Evolutionary conservation across 2,113 vertebrate species (phyloP), one percentile per base, ranked within the genome.

Genomic region (Odocoileus hemionus): DNA sequence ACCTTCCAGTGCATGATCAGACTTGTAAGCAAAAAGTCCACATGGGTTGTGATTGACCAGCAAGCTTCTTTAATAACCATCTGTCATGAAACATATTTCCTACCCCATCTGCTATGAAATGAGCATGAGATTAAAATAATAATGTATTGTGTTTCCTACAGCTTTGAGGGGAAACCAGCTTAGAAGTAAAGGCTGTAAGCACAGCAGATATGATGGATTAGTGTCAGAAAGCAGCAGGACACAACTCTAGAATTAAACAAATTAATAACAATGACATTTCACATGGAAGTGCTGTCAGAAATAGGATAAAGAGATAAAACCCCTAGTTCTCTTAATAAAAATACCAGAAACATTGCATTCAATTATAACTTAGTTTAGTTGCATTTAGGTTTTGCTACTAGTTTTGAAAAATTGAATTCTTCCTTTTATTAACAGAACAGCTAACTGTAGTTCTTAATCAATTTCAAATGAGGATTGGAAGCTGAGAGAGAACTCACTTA

Each of bases 51-150:
- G 87, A 97, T 30, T 96, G 95, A 92, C 92, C 94, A 97, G 76
- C 11, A 89, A 98, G 94, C 54, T 92, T 95, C 47, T 70, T 97
- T 97, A 98, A 95, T 97, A 97, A 95, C 92, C 90, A 95, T 96
- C 95, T 97, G 93, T 94, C 74, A 83, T 57, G 45, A n/a, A 96
- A 61, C 36, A 57, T 96, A 90, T 92, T 96, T 91, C 88, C 78
- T 96, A 96, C 55, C 47, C 94, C 87, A 96, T 94, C 86, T 97
- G 87, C 84, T 87, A 12, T 88, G 57, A 97, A 96, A 97, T 95
- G 90, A 96, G 43, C 86, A 96, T 94, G 78, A 91, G 14, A 87
- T 70, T 19, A 91, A 95, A 82, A 13, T 54, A 92, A 89, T 80
- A 96, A 79, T 54, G 45, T 91, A 76, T 67, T 91, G 54, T 76